These are phyloP conservation scores for Pterois miles DNA, from an alignment of 2,797 vertebrate genomes.

Conservation along the genomic window DNA sequence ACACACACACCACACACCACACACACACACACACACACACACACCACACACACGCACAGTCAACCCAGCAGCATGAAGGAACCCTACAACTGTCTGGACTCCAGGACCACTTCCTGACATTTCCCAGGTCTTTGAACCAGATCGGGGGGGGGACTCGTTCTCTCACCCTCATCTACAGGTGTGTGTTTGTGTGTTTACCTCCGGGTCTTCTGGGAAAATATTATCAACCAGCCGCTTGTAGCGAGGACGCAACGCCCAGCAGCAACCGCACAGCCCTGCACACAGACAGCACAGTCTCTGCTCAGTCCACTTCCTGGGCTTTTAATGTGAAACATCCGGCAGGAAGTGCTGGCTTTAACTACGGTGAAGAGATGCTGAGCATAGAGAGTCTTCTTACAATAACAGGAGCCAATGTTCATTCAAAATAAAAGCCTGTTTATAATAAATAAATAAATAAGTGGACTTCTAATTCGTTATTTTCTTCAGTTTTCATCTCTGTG, in stretches of 20 bases:
- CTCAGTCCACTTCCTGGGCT: not conserved
- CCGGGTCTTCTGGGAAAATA: conserved; percentile 92
- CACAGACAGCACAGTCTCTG: conserved; percentile 22
- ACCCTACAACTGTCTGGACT: too few species aligned
- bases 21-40: too few species aligned
- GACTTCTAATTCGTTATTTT: not conserved
- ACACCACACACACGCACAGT: too few species aligned
- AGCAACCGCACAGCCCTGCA: conserved; percentile 91
- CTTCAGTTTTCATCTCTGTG: conserved; percentile 1
- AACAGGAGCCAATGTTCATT: not conserved
- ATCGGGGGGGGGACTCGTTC: too few species aligned
- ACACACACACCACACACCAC: too few species aligned
- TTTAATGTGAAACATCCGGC: not conserved
- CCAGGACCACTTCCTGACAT: too few species aligned
- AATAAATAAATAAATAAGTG: not conserved
- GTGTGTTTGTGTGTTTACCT: conserved; percentile 77
- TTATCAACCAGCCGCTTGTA: conserved; percentile 94
- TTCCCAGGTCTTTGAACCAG: too few species aligned
- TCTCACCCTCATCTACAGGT: too few species aligned
- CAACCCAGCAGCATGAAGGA: too few species aligned
- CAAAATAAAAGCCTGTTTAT: not conserved
- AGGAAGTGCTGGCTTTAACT: too few species aligned
- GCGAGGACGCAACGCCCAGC: conserved; percentile 90
- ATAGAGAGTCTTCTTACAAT: too few species aligned
- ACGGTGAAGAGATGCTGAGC: too few species aligned